Conservation (phyloP, 2,797 vertebrate species). For the Coregonus sp. region DNA sequence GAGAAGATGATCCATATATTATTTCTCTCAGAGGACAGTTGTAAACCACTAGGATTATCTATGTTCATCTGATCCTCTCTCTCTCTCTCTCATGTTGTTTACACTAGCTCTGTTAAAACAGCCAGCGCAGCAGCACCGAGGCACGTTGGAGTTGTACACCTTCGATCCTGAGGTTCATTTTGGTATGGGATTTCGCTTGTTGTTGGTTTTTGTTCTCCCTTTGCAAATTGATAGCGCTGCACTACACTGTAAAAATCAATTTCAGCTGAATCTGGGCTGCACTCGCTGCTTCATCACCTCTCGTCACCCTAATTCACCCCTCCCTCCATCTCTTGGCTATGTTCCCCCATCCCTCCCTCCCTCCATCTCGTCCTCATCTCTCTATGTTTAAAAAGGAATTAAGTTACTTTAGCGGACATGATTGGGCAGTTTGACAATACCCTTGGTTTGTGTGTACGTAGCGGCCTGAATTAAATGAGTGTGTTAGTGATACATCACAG, state of each 20-base stretch:
- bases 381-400: slow-evolving; percentile 46
- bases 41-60: not conserved
- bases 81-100: not conserved
- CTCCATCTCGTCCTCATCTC: slow-evolving; percentile 30
- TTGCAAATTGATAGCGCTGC: slow-evolving; percentile 55
- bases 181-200: slow-evolving; percentile 29
- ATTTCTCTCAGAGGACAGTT: not conserved
- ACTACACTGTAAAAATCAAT: slow-evolving; percentile 39
- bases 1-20: not conserved
- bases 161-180: slow-evolving; percentile 65
- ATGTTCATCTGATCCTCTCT: not conserved
- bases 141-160: slow-evolving; percentile 16
- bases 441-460: slow-evolving; percentile 14
- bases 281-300: slow-evolving; percentile 9
- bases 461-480: slow-evolving; percentile 22
- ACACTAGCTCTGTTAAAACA: not conserved
- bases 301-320: not conserved
- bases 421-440: slow-evolving; percentile 39
- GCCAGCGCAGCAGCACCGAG: not conserved
- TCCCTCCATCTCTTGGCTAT: not conserved
- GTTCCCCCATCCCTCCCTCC: slow-evolving; percentile 6
- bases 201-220: slow-evolving; percentile 49
- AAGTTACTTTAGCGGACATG: slow-evolving; percentile 51
- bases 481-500: slow-evolving; percentile 43
- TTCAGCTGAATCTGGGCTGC: slow-evolving; percentile 19